These are phyloP conservation scores for Phyllotreta striolata DNA, from an alignment of 2,888 invertebrate species.

Conservation along the genomic window DNA sequence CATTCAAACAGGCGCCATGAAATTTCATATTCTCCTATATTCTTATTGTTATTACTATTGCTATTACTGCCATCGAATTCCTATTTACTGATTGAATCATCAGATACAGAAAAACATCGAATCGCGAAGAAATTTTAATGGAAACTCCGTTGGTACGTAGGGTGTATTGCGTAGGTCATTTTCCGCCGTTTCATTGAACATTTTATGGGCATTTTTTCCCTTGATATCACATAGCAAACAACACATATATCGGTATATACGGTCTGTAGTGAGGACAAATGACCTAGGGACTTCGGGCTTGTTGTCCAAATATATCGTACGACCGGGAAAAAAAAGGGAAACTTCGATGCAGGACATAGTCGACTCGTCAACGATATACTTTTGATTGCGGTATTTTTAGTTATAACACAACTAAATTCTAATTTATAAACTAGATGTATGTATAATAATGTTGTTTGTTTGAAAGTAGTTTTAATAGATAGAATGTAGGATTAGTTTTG, in stretches of 20 bases:
- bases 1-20: conserved; percentile 3
- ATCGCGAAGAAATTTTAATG: background rate
- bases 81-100: conserved; percentile 12
- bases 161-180: conserved; percentile 4
- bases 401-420: too few species aligned
- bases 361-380: conserved; percentile 31
- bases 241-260: conserved; percentile 44
- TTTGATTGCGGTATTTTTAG: too few species aligned
- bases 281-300: conserved; percentile 58
- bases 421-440: too few species aligned
- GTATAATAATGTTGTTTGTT: too few species aligned
- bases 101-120: too few species aligned
- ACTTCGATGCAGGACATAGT: conserved; percentile 33
- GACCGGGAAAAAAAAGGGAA: conserved; percentile 48
- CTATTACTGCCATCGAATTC: conserved; percentile 5
- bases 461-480: too few species aligned
- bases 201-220: conserved; percentile 22
- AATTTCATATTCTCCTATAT: conserved; percentile 13
- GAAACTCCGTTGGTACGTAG: too few species aligned
- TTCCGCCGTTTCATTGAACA: conserved; percentile 12
- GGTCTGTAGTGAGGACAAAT: conserved; percentile 55
- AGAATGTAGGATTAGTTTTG: too few species aligned
- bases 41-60: conserved; percentile 22
- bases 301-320: conserved; percentile 60
- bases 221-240: conserved; percentile 42